Base-by-base conservation (phyloP, 1,140 invertebrate genomes). In the Pseudomyrmex concolor region DNA sequence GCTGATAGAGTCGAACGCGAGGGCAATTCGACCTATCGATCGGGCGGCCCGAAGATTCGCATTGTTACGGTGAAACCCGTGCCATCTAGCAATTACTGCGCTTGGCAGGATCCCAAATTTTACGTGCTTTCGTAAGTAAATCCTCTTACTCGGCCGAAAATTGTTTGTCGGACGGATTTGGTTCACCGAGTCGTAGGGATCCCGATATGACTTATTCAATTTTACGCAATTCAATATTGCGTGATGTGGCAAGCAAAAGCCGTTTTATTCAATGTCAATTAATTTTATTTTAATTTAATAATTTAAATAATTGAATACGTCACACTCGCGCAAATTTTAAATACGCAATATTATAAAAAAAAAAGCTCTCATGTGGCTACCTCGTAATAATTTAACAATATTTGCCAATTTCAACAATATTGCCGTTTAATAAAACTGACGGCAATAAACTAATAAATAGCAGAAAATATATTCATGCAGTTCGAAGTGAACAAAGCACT, bases 111-210 rank as follows among this genome's bases (percentile, higher is more conserved):
- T 93, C 91, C 95, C 12, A 97, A 97, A 91, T 95, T 97, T 81
- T 96, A 96, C 90, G 95, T 97, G 81, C 94, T 97, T 51, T 95
- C 95, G 97, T 97, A 94, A 96, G 96, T 89, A 86, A 86, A 25
- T 84, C 34, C 66, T 48, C 43, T 68, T n/a, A 43, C 22, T 22
- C 34, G 7, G 13, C 13, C 5, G 9, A 17, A 85, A 74, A 66
- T 82, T 66, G 13, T 68, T 22, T 15, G 15, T 22, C 19, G 54
- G 7, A 25, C 15, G 67, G 19, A n/a, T 7, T 25, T 54, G 17
- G 7, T 10, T 45, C 34, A 15, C 15, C 43, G 15, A 0, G 1
- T 12, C 22, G 12, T 70, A 10, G 8, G 8, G 12, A 10, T 59
- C n/a, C 2, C 43, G 17, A 55, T 67, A 45, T 48, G 54, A 59